Base-by-base conservation (phyloP, 2,888 invertebrate species). In the Sycophila texana region DNA sequence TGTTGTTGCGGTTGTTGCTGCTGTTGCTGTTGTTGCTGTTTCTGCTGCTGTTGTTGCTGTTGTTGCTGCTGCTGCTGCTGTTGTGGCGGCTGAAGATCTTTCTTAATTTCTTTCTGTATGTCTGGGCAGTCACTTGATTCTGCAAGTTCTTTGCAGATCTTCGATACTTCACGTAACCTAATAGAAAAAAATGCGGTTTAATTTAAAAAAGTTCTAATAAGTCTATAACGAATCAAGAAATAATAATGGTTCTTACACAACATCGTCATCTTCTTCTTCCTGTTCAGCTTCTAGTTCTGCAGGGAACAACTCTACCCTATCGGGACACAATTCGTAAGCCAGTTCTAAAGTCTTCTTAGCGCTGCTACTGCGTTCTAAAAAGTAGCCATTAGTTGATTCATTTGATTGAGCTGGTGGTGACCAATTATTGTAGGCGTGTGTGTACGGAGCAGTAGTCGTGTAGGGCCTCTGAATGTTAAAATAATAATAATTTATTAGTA, bases 351-450 rank as follows among this genome's bases (percentile, higher is more conserved):
- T 98, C 88, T 96, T 96, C 83, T 96, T 94, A 0, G 98, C 98
- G 83, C 98, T 98, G 89, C 96, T 97, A 83, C 98, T 98, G 83
- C 98, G 93, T 89, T 98, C 98, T 83, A 99, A 91, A 92, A 97
- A 98, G 91, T 96, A 98, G 73, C 98, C 98, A 89, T 97, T 98
- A 53, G 98, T 96, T 22, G 96, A 96, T 89, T 99, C 98, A 91
- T 98, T 98, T 76, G 98, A 98, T 85, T 97, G 97, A 26, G 97
- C 96, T 18, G 94, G 94, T 22, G 93, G 93, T 88, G 98, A 98
- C 97, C 98, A 98, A 82, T 96, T 96, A 87, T 94, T 96, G 90
- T 97, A 98, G 74, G 95, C 94, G 89, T 97, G 97, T 77, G 95
- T 95, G 90, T 97, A 98, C 86, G 94, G 94, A 30, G 93, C 91